These are phyloP conservation scores for Drosophila recens DNA, from an alignment of 2,888 invertebrate species.

Conservation along the genomic window DNA sequence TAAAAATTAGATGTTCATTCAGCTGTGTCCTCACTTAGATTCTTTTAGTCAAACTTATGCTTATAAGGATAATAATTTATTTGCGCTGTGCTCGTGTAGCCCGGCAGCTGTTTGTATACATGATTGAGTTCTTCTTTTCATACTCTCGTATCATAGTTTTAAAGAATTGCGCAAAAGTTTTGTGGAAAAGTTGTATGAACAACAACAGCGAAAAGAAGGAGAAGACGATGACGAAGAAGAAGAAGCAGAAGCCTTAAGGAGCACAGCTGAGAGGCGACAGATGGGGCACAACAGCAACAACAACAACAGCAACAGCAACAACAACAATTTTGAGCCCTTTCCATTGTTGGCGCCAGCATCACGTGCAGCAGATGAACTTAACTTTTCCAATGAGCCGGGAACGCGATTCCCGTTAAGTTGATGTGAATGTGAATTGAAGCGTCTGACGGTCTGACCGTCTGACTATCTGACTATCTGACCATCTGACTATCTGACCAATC, in stretches of 20 bases:
- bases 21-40: background rate
- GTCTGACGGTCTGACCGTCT: conserved; percentile 36
- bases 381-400: conserved; percentile 65
- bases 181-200: conserved; percentile 9
- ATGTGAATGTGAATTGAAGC: conserved; percentile 66
- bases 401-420: conserved; percentile 51
- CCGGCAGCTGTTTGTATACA: conserved; percentile 41
- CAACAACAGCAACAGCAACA: too few relatives aligned
- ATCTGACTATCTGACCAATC: conserved; percentile 32
- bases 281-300: background rate
- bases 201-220: background rate
- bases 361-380: conserved; percentile 69
- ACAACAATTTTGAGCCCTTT: conserved; percentile 12
- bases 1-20: background rate
- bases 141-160: conserved; percentile 32
- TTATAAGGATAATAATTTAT: conserved; percentile 26
- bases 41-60: conserved; percentile 15
- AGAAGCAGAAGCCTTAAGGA: conserved; percentile 1
- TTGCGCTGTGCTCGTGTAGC: conserved; percentile 12
- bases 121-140: conserved; percentile 48
- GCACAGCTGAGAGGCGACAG: conserved; percentile 7
- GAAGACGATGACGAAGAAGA: background rate
- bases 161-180: conserved; percentile 29
- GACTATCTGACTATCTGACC: background rate
- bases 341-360: conserved; percentile 40